phyloP scores from a whole-genome alignment of 2,888 invertebrate species.

The Unio pictorum region DNA sequence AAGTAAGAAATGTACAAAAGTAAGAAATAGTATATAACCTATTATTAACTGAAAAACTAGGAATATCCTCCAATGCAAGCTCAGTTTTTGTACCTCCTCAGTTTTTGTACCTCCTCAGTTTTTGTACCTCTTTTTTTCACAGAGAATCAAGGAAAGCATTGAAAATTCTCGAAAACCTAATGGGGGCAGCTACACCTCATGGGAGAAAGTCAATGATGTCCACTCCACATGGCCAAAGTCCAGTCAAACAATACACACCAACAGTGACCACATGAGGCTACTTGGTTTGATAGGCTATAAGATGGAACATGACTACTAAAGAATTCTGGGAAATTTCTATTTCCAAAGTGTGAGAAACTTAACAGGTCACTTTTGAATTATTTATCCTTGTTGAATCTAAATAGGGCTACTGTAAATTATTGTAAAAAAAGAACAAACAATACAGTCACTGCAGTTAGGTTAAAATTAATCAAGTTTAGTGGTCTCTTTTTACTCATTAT shows the following conservation, averaged over 20 bases:
- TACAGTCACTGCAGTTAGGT: too few species aligned
- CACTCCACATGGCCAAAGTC: constrained; percentile 22
- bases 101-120: neutral
- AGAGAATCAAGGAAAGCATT: constrained; percentile 61
- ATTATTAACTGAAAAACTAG: neutral
- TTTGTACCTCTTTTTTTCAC: constrained; percentile 17
- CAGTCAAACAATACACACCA: constrained; percentile 24
- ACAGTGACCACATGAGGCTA: constrained; percentile 35
- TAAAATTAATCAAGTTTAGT: too few species aligned
- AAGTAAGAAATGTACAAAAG: too few species aligned
- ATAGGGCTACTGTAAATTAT: too few species aligned
- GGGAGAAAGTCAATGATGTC: constrained; percentile 36
- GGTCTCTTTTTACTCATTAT: too few species aligned
- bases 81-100: neutral
- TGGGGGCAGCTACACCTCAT: constrained; percentile 27
- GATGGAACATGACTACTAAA: too few species aligned
- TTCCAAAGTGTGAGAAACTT: too few species aligned
- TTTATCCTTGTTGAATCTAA: too few species aligned
- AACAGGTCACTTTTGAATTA: too few species aligned
- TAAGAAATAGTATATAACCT: too few species aligned
- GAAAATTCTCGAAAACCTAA: constrained; percentile 46
- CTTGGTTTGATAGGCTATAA: constrained; percentile 11
- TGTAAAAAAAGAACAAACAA: too few species aligned
- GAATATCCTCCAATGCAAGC: neutral
- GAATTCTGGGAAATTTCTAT: too few species aligned